These are phyloP conservation scores for Strigops habroptila DNA, from an alignment of 2,113 vertebrate genomes.

Conservation along the genomic window DNA sequence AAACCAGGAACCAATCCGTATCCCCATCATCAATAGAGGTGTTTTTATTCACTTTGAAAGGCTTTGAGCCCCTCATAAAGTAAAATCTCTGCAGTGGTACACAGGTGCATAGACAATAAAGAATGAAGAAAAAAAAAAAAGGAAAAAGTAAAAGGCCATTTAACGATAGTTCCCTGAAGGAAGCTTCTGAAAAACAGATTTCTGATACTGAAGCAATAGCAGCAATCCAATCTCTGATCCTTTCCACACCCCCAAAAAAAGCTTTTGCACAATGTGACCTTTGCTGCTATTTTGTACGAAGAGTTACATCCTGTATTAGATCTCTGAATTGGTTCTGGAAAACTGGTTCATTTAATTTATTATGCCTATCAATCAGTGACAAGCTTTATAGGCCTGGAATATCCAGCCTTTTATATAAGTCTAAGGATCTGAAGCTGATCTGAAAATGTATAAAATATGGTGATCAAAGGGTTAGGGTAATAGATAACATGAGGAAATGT, in stretches of 20 bases:
- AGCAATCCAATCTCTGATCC: not conserved
- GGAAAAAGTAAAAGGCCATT: not conserved
- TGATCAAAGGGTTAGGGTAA: not conserved
- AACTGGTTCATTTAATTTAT: not conserved
- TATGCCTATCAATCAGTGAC: not conserved
- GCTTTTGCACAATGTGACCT: not conserved
- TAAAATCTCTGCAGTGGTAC: not conserved
- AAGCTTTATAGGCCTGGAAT: not conserved
- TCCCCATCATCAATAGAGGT: not conserved
- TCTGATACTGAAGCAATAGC: not conserved
- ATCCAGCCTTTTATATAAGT: not conserved
- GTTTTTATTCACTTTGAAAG: not conserved
- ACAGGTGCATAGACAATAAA: not conserved
- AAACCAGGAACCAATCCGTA: rapidly evolving
- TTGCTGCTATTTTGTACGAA: not conserved
- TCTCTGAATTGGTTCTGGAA: not conserved
- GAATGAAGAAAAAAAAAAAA: not conserved
- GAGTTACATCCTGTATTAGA: not conserved
- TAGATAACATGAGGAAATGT: not conserved
- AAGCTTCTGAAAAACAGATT: not conserved
- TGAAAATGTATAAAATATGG: not conserved
- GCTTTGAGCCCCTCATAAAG: not conserved
- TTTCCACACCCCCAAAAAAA: rapidly evolving
- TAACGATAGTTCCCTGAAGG: not conserved
- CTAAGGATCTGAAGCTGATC: not conserved